A percentile compares a stretch with the other conserved stretches of the same genome.
Conservation (phyloP, 2,797 vertebrate species). For the Diplodus sargus region DNA sequence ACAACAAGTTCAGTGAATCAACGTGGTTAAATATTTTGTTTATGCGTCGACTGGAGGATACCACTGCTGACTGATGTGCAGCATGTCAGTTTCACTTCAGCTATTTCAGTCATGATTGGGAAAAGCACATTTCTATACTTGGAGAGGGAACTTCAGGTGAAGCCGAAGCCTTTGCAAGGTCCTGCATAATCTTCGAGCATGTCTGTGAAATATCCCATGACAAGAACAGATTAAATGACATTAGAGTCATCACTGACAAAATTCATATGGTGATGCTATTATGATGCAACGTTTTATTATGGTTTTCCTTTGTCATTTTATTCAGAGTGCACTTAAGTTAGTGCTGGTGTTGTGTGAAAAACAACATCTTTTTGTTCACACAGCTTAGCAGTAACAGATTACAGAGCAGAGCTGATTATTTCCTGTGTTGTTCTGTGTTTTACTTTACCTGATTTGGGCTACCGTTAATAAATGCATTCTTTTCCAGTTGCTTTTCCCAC, state of each 20-base stretch:
- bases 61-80: neutral
- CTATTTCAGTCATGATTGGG: neutral
- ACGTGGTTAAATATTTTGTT: neutral
- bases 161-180: neutral
- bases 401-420: constrained; percentile 66
- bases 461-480: constrained; percentile 25
- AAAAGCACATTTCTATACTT: constrained; percentile 1
- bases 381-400: constrained; percentile 60
- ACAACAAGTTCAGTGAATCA: neutral
- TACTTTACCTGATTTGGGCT: constrained; percentile 28
- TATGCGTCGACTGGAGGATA: neutral
- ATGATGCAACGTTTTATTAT: neutral
- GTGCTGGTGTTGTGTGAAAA: neutral
- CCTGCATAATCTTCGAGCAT: constrained; percentile 6
- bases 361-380: constrained; percentile 37
- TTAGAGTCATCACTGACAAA: neutral
- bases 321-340: neutral
- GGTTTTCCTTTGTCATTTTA: neutral
- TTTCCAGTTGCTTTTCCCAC: neutral
- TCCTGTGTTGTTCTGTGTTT: constrained; percentile 30
- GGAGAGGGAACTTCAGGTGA: neutral
- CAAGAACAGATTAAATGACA: neutral
- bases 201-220: neutral
- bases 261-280: neutral
- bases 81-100: neutral